phyloP scores from a whole-genome alignment of 2,888 invertebrate genomes.

The Eupithecia subfuscata region DNA sequence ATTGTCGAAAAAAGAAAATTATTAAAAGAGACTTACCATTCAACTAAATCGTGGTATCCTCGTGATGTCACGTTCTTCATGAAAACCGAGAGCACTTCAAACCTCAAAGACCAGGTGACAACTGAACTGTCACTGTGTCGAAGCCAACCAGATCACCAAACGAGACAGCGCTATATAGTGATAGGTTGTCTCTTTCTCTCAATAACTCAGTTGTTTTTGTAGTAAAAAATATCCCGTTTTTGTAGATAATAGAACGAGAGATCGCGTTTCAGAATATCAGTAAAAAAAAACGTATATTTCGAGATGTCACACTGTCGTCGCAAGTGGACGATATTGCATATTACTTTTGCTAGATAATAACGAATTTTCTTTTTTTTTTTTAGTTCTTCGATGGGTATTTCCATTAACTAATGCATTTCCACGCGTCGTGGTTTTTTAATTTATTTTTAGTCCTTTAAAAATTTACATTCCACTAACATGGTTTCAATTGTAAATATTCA shows the following conservation, averaged over 20 bases:
- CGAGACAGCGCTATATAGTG: neutral
- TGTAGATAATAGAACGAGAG: neutral
- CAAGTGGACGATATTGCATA: neutral
- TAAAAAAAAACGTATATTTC: neutral
- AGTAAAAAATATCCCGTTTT: neutral
- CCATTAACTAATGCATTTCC: too few relatives aligned
- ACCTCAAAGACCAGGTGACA: neutral
- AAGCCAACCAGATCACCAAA: neutral
- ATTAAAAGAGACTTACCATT: neutral
- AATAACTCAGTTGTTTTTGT: neutral
- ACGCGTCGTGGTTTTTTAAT: too few relatives aligned
- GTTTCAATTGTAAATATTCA: too few relatives aligned
- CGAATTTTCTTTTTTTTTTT: too few relatives aligned
- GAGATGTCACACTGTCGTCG: slow-evolving; percentile 4
- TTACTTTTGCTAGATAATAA: too few relatives aligned
- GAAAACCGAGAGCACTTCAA: neutral
- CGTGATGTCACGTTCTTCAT: neutral
- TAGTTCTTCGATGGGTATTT: too few relatives aligned
- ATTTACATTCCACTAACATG: too few relatives aligned
- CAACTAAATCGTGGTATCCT: neutral
- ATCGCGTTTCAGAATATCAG: slow-evolving; percentile 1
- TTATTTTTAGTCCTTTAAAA: too few relatives aligned
- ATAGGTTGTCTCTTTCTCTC: neutral
- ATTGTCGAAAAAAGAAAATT: neutral
- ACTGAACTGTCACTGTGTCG: slow-evolving; percentile 2